phyloP scores from a whole-genome alignment of 2,888 invertebrate genomes.

The Conus canariensis region DNA sequence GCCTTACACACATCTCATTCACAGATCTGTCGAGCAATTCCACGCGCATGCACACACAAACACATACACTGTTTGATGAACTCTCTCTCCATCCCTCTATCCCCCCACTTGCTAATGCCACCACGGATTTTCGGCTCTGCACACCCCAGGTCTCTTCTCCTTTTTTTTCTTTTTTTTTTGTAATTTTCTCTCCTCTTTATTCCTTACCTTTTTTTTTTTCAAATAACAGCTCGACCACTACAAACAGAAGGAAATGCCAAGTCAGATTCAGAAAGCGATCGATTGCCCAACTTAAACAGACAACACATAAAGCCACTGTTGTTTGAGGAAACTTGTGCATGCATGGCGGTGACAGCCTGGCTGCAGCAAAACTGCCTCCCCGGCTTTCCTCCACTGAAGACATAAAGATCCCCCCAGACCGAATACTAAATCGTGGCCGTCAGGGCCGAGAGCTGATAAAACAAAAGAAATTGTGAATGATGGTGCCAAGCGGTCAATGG shows the following conservation, averaged over 20 bases:
- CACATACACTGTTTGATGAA: not conserved
- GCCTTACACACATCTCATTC: not conserved
- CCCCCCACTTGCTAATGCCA: not conserved
- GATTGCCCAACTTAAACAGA: not conserved
- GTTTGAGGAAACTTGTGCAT: constrained; percentile 13
- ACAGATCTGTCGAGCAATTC: not conserved
- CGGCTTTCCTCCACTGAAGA: not conserved
- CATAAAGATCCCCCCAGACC: not conserved
- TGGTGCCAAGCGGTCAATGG: not conserved
- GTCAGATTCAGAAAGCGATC: constrained; percentile 9
- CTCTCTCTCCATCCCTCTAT: not conserved
- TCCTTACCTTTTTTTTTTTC: not conserved
- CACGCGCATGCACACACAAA: not conserved
- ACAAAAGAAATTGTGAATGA: not conserved
- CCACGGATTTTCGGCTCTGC: not conserved
- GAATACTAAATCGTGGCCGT: not conserved
- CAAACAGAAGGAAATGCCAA: constrained; percentile 24
- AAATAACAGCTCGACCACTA: not conserved
- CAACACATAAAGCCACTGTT: constrained; percentile 17
- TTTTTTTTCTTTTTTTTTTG: too few relatives aligned
- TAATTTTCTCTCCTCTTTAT: not conserved
- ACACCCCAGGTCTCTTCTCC: not conserved
- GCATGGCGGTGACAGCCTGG: not conserved
- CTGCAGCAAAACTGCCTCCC: not conserved
- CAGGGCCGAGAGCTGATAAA: not conserved